These are phyloP conservation scores for Branchinecta lynchi DNA, from an alignment of 1,140 invertebrate genomes.

Conservation along the genomic window DNA sequence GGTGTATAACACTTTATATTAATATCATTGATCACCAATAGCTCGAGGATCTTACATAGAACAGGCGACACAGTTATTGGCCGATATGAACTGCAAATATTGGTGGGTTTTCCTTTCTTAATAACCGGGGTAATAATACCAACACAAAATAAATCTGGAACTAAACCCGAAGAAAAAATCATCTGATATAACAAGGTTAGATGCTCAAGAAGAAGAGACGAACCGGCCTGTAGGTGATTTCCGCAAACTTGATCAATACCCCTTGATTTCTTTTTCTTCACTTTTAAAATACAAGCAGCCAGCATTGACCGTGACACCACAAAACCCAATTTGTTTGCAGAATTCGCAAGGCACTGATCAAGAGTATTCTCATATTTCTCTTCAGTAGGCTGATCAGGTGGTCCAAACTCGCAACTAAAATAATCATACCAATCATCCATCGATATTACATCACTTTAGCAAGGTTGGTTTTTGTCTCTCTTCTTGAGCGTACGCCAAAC, in stretches of 20 bases:
- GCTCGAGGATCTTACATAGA: too few species aligned
- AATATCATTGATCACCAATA: too few species aligned
- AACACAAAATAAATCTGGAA: too few species aligned
- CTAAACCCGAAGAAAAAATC: too few species aligned
- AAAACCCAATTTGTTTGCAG: constrained; percentile 7
- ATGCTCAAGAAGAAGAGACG: constrained; percentile 3
- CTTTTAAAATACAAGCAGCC: constrained; percentile 2
- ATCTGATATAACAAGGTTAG: too few species aligned
- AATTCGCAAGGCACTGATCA: neutral
- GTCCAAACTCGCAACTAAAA: constrained; percentile 10
- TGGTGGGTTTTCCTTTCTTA: too few species aligned
- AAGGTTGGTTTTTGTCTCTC: constrained; percentile 7
- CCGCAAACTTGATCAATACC: constrained; percentile 1
- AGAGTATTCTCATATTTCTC: constrained; percentile 7
- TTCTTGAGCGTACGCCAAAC: constrained; percentile 7
- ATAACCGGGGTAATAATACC: too few species aligned
- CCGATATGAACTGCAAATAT: too few species aligned
- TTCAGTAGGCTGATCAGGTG: constrained; percentile 8
- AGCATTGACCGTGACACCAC: neutral
- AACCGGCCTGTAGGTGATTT: neutral
- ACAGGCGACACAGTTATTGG: too few species aligned
- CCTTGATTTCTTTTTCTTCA: constrained; percentile 8
- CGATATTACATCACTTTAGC: neutral
- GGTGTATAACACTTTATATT: too few species aligned
- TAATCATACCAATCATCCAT: neutral